Evolutionary conservation across 2,888 invertebrate genomes (phyloP).

Genomic region (Adelphocoris suturalis): DNA sequence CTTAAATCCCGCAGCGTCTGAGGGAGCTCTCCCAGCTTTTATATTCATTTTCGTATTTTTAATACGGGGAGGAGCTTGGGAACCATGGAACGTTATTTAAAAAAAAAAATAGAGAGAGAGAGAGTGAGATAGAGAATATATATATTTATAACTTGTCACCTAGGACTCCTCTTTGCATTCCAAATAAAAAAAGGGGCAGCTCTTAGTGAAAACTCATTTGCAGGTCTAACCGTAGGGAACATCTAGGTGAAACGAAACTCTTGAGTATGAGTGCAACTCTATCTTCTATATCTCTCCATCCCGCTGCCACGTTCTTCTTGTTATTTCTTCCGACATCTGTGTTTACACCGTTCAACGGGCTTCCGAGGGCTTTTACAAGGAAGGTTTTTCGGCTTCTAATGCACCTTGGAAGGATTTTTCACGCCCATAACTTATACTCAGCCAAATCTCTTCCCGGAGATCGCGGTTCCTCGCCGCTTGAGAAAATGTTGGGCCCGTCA

Average conservation of each 20-base stretch:
- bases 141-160: neutral
- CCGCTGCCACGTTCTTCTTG: neutral
- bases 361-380: too few relatives aligned
- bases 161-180: neutral
- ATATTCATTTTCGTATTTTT: constrained; percentile 15
- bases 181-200: neutral
- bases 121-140: neutral
- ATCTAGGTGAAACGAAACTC: neutral
- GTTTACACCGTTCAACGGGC: too few relatives aligned
- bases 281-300: neutral
- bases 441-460: too few relatives aligned
- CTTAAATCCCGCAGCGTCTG: neutral
- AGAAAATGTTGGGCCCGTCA: too few relatives aligned
- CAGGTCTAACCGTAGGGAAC: neutral
- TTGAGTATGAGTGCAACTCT: neutral
- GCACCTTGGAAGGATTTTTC: too few relatives aligned
- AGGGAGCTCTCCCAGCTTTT: neutral
- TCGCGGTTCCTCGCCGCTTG: too few relatives aligned
- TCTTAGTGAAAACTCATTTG: neutral
- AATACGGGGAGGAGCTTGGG: neutral
- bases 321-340: neutral
- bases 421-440: too few relatives aligned
- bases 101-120: neutral
- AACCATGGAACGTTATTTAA: neutral
- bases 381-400: too few relatives aligned